Conservation (phyloP, 2,888 invertebrate species). For the Callosobruchus maculatus region DNA sequence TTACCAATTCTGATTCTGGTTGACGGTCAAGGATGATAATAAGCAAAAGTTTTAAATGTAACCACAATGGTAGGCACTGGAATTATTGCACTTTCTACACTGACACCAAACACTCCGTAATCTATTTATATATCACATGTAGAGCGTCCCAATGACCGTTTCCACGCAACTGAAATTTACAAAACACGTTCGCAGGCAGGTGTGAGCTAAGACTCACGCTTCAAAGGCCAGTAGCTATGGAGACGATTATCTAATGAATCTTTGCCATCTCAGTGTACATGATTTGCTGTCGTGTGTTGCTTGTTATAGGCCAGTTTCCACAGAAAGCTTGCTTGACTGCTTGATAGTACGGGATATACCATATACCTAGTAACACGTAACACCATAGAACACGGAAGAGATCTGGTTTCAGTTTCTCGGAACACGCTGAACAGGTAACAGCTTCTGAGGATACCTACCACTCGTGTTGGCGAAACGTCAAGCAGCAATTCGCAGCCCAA, state of each 20-base stretch:
- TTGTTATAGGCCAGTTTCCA: background rate
- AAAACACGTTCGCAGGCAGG: background rate
- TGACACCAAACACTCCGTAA: background rate
- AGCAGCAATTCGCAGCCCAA: no score
- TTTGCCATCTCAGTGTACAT: conserved; percentile 29
- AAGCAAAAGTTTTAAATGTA: no score
- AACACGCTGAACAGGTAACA: no score
- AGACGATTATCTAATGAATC: conserved; percentile 42
- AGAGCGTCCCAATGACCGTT: background rate
- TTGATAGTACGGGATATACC: no score
- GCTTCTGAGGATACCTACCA: no score
- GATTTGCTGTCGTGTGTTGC: background rate
- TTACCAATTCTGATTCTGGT: no score
- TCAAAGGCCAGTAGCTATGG: conserved; percentile 37
- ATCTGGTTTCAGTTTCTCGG: no score
- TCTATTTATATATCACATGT: conserved; percentile 1
- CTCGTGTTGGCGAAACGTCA: no score
- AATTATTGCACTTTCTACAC: background rate
- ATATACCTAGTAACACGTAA: no score
- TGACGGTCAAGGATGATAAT: no score
- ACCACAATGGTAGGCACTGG: background rate
- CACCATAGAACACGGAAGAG: no score
- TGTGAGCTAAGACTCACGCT: conserved; percentile 26
- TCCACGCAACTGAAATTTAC: background rate
- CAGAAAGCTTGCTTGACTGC: background rate